Conservation (phyloP, 2,797 vertebrate species). For the Hylomyscus alleni region DNA sequence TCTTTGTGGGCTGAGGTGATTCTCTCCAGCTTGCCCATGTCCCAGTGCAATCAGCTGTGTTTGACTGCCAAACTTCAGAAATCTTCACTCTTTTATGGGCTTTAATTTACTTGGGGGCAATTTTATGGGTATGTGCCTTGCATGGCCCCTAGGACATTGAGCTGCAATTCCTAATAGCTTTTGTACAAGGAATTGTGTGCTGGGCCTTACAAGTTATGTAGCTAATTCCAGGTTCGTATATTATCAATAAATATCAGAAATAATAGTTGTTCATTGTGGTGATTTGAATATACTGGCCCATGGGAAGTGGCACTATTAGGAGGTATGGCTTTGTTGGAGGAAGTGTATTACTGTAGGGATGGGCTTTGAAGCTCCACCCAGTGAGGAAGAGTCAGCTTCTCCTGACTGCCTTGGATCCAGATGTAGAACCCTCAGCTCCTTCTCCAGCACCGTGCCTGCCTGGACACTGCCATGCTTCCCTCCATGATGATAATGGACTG, state of each 20-base stretch:
- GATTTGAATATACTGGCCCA: background rate
- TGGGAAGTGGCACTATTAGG: background rate
- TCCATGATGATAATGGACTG: background rate
- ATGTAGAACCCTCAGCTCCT: background rate
- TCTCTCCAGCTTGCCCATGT: rapidly evolving
- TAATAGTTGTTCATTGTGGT: background rate
- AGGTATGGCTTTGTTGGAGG: background rate
- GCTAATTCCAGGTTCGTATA: background rate
- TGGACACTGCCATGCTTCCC: background rate
- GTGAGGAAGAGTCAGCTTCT: background rate
- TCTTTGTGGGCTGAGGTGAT: rapidly evolving
- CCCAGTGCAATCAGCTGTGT: rapidly evolving
- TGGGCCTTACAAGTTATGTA: background rate
- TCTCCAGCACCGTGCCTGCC: background rate
- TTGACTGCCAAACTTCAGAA: background rate
- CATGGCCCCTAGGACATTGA: background rate
- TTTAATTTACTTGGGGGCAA: background rate
- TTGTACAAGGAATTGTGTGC: background rate
- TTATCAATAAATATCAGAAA: slow-evolving; percentile 23
- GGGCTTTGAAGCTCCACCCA: background rate
- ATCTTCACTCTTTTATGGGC: background rate
- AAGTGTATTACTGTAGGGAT: background rate
- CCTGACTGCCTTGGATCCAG: background rate
- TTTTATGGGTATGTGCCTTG: background rate
- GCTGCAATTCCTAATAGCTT: background rate